A percentile compares a stretch with the other conserved stretches of the same genome.
phyloP scores from a whole-genome alignment of 2,888 invertebrate genomes.

The Congeria kusceri region DNA sequence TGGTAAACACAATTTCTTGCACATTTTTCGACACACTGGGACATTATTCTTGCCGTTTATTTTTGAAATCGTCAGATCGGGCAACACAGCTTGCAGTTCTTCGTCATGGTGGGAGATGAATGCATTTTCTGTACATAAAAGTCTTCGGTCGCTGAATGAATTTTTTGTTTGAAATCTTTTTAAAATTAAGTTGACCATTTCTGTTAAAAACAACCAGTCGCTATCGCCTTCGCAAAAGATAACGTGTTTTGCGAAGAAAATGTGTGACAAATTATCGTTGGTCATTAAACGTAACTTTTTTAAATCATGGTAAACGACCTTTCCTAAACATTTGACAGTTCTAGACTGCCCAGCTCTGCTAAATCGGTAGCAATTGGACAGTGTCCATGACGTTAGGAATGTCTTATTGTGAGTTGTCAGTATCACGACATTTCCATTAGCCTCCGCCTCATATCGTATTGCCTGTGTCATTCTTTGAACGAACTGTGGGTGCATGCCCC shows the following conservation, averaged over 20 bases:
- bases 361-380: not conserved
- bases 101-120: no score
- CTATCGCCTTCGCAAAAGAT: slow-evolving; percentile 26
- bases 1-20: no score
- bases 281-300: slow-evolving; percentile 14
- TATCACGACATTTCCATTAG: slow-evolving; percentile 24
- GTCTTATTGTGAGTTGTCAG: slow-evolving; percentile 33
- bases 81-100: no score
- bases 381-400: slow-evolving; percentile 17
- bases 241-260: slow-evolving; percentile 10
- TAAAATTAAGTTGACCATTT: not conserved
- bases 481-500: slow-evolving; percentile 63
- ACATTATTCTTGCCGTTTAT: no score
- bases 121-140: no score
- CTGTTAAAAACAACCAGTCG: slow-evolving; percentile 12
- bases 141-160: no score
- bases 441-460: not conserved
- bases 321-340: not conserved
- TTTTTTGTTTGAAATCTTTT: not conserved
- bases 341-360: not conserved
- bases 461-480: slow-evolving; percentile 34
- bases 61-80: no score
- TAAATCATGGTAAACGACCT: not conserved
- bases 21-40: no score
- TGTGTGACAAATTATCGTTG: slow-evolving; percentile 14